These are phyloP conservation scores for Lates calcarifer DNA, from an alignment of 2,113 vertebrate genomes.

Conservation along the genomic window DNA sequence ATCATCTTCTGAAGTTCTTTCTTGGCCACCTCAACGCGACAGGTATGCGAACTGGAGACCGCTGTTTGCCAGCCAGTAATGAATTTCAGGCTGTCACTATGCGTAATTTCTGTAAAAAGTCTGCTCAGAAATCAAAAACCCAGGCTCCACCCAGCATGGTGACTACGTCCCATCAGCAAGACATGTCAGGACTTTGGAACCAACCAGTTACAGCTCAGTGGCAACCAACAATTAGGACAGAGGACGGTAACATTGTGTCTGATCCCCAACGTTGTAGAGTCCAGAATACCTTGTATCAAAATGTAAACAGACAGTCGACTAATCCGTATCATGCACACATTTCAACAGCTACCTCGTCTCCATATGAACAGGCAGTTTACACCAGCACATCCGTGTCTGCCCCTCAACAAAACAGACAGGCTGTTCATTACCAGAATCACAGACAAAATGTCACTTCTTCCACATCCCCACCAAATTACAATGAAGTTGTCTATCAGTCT, in stretches of 20 bases:
- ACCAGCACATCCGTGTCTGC: neutral
- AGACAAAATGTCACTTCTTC: neutral
- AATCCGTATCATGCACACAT: neutral
- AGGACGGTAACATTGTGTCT: neutral
- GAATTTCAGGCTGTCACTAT: neutral
- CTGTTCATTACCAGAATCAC: neutral
- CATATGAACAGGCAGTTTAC: neutral
- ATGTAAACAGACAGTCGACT: neutral
- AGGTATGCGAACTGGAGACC: conserved; percentile 16
- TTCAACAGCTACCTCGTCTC: neutral
- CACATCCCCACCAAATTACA: neutral
- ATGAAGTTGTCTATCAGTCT: neutral
- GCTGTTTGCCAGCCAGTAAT: neutral
- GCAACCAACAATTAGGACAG: neutral
- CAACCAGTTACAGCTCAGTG: neutral
- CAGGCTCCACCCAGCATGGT: neutral
- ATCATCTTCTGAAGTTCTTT: rapidly evolving
- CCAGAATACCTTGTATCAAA: neutral
- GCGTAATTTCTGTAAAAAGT: neutral
- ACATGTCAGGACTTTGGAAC: neutral
- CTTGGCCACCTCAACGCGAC: neutral
- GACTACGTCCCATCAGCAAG: neutral
- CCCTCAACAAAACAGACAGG: neutral
- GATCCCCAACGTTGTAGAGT: neutral
- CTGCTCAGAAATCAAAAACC: neutral